Percentiles rank a stretch among this genome's conserved stretches.
Conservation (phyloP, 37 sponge, comb jelly and placozoan genomes). For the Beroe ovata region DNA sequence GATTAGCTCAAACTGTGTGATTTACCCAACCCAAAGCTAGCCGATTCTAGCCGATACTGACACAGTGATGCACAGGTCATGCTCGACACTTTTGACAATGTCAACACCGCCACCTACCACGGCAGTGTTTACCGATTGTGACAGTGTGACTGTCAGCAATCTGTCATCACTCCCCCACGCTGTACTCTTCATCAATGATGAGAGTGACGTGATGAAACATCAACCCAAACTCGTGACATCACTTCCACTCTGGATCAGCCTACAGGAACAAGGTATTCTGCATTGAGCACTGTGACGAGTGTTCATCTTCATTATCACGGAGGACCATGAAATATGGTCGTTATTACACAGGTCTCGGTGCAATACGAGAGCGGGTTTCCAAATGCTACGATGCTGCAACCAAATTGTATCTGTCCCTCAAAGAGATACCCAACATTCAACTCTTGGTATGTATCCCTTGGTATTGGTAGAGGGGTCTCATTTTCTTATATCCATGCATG, state of each 20-base stretch:
- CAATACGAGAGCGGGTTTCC: background rate
- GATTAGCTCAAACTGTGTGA: too few relatives aligned
- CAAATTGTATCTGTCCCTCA: background rate
- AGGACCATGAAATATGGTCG: too few relatives aligned
- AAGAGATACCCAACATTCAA: slow-evolving; percentile 16
- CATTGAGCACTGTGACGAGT: background rate
- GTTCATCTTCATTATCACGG: too few relatives aligned
- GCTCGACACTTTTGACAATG: background rate
- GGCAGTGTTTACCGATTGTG: slow-evolving; percentile 6
- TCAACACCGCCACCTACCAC: background rate
- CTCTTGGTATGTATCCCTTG: background rate
- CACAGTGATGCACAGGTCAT: background rate
- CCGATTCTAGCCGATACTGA: too few relatives aligned
- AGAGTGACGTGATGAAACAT: background rate
- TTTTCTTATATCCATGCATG: too few relatives aligned
- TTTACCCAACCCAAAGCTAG: too few relatives aligned
- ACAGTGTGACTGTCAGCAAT: slow-evolving; percentile 12
- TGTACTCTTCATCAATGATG: slow-evolving; percentile 13
- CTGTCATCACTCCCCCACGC: background rate
- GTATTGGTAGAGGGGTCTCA: too few relatives aligned
- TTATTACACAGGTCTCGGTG: background rate
- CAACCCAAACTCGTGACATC: background rate
- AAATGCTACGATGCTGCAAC: background rate
- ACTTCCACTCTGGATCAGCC: slow-evolving; percentile 4
- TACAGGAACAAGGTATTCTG: background rate